Evolutionary conservation across 2,888 invertebrate species (phyloP).

Genomic region (Scotopteryx bipunctaria): DNA sequence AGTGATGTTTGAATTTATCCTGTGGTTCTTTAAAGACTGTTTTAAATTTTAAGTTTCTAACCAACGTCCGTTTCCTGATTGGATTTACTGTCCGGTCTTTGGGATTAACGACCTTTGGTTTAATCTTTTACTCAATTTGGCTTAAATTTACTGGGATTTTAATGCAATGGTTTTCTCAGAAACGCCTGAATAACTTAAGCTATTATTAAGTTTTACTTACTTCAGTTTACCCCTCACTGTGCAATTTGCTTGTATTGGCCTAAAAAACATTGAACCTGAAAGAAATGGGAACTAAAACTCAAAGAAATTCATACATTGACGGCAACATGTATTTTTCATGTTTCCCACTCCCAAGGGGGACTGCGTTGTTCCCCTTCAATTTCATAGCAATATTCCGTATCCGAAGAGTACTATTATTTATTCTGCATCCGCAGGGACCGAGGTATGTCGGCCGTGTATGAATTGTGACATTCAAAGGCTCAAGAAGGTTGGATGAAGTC

Average conservation of each 20-base stretch:
- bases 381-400: slow-evolving; percentile 63
- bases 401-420: slow-evolving; percentile 19
- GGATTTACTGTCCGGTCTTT: neutral
- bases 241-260: no score
- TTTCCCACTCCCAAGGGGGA: slow-evolving; percentile 40
- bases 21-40: neutral
- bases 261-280: neutral
- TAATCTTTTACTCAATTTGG: neutral
- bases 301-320: slow-evolving; percentile 40
- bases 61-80: neutral
- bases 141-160: neutral
- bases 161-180: neutral
- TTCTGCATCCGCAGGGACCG: slow-evolving; percentile 22
- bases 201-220: neutral
- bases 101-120: slow-evolving; percentile 1
- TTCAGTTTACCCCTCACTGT: neutral
- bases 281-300: slow-evolving; percentile 4
- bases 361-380: slow-evolving; percentile 55
- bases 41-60: neutral
- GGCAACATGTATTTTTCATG: slow-evolving; percentile 39
- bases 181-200: neutral
- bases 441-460: slow-evolving; percentile 33
- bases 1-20: neutral
- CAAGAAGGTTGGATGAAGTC: slow-evolving; percentile 11
- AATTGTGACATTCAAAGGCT: slow-evolving; percentile 32